A percentile compares a stretch with the other conserved stretches of the same genome.
Evolutionary conservation across 1,140 invertebrate genomes (phyloP).

Genomic region (Cheumatopsyche charites): DNA sequence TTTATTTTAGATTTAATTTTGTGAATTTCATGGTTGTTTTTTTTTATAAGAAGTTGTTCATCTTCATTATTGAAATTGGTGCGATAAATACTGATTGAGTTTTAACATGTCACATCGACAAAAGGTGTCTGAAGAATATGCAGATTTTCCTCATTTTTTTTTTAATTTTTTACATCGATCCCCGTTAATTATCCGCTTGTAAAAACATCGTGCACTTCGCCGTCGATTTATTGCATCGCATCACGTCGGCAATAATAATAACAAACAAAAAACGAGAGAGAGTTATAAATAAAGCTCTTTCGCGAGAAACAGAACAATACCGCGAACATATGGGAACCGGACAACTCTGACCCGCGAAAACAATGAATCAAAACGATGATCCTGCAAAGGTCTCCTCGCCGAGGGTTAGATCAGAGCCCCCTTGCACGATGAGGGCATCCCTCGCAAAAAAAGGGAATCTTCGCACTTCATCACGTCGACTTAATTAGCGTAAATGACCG

Average conservation of each 20-base stretch:
- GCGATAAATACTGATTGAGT: no score
- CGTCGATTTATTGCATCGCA: conserved; percentile 4
- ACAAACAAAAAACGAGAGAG: conserved; percentile 38
- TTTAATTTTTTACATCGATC: background rate
- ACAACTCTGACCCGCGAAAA: conserved; percentile 43
- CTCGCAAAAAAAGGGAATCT: background rate
- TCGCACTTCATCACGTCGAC: conserved; percentile 26
- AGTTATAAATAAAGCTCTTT: conserved; percentile 41
- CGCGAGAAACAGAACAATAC: background rate
- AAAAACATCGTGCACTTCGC: conserved; percentile 18
- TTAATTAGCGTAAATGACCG: conserved; percentile 25
- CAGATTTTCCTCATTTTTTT: background rate
- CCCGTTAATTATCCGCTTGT: conserved; percentile 15
- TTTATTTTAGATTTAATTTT: no score
- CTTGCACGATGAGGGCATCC: background rate
- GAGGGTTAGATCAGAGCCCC: conserved; percentile 17
- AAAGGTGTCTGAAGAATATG: background rate
- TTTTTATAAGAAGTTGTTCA: no score
- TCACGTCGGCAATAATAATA: conserved; percentile 35
- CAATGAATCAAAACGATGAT: conserved; percentile 40
- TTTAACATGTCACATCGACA: no score
- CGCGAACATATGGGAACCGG: conserved; percentile 40
- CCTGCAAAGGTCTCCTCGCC: background rate
- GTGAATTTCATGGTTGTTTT: no score
- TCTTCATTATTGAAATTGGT: no score